Evolutionary conservation across 1,140 invertebrate species (phyloP).

Genomic region (Macrosteles quadrilineatus): DNA sequence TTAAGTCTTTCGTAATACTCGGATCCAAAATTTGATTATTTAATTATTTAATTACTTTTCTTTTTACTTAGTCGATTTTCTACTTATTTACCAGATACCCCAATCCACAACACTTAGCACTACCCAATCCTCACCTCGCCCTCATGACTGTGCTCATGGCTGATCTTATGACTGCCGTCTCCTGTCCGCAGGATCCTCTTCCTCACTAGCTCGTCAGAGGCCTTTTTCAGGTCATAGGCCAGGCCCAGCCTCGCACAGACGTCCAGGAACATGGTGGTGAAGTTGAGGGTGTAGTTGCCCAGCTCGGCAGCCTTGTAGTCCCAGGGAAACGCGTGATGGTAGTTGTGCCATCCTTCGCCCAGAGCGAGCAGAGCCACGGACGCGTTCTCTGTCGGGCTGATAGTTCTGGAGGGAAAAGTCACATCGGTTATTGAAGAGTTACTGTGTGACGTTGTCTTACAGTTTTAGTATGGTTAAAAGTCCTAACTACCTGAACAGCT

Average conservation of each 20-base stretch:
- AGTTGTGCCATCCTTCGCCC: conserved; percentile 86
- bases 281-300: conserved; percentile 54
- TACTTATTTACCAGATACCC: too few relatives aligned
- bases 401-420: conserved; percentile 57
- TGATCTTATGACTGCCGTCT: conserved; percentile 54
- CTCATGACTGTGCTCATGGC: conserved; percentile 48
- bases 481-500: too few relatives aligned
- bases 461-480: too few relatives aligned
- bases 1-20: too few relatives aligned
- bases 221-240: conserved; percentile 63
- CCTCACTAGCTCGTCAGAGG: conserved; percentile 56
- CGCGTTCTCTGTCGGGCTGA: conserved; percentile 60
- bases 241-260: conserved; percentile 59
- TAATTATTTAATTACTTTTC: too few relatives aligned
- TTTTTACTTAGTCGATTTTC: too few relatives aligned
- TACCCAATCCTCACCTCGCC: conserved; percentile 50
- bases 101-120: too few relatives aligned
- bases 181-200: conserved; percentile 61
- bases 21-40: too few relatives aligned
- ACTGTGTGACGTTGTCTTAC: too few relatives aligned
- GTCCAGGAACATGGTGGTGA: conserved; percentile 55
- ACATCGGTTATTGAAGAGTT: too few relatives aligned
- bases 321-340: conserved; percentile 89
- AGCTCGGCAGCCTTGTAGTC: conserved; percentile 72
- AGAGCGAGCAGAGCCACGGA: conserved; percentile 47